Percentiles rank a stretch among this genome's conserved stretches.
Evolutionary conservation across 2,113 vertebrate genomes (phyloP).

Genomic region (Indri indri): DNA sequence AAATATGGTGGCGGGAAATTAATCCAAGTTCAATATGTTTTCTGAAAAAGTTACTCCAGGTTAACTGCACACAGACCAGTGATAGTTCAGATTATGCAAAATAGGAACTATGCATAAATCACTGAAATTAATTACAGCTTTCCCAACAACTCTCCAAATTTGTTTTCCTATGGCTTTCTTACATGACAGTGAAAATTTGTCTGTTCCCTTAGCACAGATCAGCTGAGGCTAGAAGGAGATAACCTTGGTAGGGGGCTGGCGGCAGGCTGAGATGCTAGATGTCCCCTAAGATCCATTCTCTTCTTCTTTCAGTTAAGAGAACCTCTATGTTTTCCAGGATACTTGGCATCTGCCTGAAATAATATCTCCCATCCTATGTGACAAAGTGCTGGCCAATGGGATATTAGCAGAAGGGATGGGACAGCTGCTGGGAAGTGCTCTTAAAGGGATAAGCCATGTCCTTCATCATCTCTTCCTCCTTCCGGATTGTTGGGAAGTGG

Average conservation of each 20-base stretch:
- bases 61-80: background rate
- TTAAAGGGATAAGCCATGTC: background rate
- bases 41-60: constrained; percentile 26
- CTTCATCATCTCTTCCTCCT: background rate
- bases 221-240: background rate
- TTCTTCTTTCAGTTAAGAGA: background rate
- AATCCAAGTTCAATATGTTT: constrained; percentile 8
- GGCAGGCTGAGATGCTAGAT: background rate
- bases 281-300: background rate
- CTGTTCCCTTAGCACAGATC: background rate
- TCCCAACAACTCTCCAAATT: background rate
- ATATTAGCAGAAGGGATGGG: background rate
- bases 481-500: background rate
- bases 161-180: background rate
- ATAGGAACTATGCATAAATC: constrained; percentile 5
- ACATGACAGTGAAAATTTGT: background rate
- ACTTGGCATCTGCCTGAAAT: background rate
- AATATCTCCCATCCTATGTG: background rate
- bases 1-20: background rate
- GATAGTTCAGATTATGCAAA: background rate
- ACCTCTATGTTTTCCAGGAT: background rate
- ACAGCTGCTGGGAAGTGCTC: background rate
- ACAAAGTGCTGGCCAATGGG: background rate
- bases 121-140: constrained; percentile 42
- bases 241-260: background rate